These are phyloP conservation scores for Frieseomelitta varia DNA, from an alignment of 1,140 invertebrate species.

Conservation along the genomic window DNA sequence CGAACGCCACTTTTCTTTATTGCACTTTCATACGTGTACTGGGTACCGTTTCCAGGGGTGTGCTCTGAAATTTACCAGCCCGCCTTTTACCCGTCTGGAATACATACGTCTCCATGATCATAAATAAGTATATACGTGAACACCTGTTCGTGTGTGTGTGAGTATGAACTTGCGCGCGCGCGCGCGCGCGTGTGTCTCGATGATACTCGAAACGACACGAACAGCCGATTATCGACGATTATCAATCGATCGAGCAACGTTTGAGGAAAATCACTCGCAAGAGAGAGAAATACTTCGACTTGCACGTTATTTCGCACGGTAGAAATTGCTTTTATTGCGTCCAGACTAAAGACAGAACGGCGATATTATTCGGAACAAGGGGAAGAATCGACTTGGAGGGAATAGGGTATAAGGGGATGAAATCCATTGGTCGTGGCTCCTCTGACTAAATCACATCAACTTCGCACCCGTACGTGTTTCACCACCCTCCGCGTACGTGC, in stretches of 20 bases:
- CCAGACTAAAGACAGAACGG: not conserved
- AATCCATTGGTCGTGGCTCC: conserved; percentile 49
- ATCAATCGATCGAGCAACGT: not conserved
- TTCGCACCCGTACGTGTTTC: conserved; percentile 49
- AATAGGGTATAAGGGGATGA: conserved; percentile 34
- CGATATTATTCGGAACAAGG: not conserved
- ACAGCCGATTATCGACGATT: not conserved
- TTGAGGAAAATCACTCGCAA: too few species aligned
- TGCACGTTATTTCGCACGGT: not conserved
- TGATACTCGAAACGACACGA: conserved; percentile 12
- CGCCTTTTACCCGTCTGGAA: conserved; percentile 46
- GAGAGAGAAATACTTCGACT: not conserved
- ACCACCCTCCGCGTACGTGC: conserved; percentile 27
- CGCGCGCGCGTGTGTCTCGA: not conserved
- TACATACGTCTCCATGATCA: conserved; percentile 48
- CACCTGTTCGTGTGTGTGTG: not conserved
- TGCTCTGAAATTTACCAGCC: conserved; percentile 61
- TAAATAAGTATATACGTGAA: conserved; percentile 51
- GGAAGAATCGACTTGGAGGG: conserved; percentile 34
- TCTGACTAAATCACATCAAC: conserved; percentile 55
- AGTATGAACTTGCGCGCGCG: too few species aligned
- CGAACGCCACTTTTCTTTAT: conserved; percentile 71
- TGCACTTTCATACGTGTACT: conserved; percentile 68
- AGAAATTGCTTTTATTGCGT: not conserved
- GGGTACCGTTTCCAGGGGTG: conserved; percentile 52